phyloP scores from a whole-genome alignment of 2,888 invertebrate species.

The Apotomis turbidana region DNA sequence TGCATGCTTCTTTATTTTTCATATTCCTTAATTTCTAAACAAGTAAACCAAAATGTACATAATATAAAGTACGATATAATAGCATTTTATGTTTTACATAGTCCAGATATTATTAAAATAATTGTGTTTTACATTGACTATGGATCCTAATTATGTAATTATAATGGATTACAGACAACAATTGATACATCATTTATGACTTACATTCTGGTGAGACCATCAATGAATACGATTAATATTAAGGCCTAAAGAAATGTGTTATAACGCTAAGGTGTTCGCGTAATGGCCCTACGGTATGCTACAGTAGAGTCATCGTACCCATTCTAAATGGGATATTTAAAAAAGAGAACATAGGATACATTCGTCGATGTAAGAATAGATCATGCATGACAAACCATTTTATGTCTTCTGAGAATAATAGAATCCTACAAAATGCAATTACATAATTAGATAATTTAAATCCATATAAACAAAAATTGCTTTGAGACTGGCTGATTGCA shows the following conservation, averaged over 20 bases:
- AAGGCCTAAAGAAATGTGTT: too few species aligned
- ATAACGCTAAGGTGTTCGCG: too few species aligned
- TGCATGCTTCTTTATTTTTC: constrained; percentile 24
- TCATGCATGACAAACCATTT: too few species aligned
- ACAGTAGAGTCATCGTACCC: too few species aligned
- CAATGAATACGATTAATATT: not conserved
- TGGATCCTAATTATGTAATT: not conserved
- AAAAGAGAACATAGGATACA: too few species aligned
- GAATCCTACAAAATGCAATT: too few species aligned
- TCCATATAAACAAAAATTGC: too few species aligned
- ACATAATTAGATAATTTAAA: not conserved
- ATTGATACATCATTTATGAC: not conserved
- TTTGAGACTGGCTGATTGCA: too few species aligned
- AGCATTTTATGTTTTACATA: constrained; percentile 27
- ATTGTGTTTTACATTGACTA: not conserved
- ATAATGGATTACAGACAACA: constrained; percentile 29
- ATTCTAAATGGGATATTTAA: too few species aligned
- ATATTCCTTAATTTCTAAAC: constrained; percentile 25
- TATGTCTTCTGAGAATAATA: too few species aligned
- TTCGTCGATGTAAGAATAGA: not conserved
- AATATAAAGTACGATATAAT: constrained; percentile 24
- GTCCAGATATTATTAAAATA: not conserved
- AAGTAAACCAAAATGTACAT: constrained; percentile 33
- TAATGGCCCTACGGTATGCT: too few species aligned
- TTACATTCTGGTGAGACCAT: constrained; percentile 14